Evolutionary conservation across 2,888 invertebrate species (phyloP).

Genomic region (Congeria kusceri): DNA sequence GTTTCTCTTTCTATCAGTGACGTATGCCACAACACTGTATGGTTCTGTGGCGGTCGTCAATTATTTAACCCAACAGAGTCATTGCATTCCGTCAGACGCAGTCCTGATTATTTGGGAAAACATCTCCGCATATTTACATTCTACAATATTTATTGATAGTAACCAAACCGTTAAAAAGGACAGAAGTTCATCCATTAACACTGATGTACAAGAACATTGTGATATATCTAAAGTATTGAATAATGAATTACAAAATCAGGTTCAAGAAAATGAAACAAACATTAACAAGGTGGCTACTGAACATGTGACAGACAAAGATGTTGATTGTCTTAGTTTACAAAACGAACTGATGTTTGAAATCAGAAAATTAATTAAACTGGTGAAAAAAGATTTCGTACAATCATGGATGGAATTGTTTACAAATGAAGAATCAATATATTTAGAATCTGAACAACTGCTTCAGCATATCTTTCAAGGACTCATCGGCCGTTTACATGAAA

Average conservation of each 20-base stretch:
- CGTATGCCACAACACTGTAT: slow-evolving; percentile 40
- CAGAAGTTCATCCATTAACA: no score
- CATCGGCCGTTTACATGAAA: slow-evolving; percentile 48
- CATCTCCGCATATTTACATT: neutral
- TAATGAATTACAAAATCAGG: neutral
- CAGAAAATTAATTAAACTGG: slow-evolving; percentile 34
- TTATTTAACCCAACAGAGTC: slow-evolving; percentile 15
- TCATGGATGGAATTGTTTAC: slow-evolving; percentile 75
- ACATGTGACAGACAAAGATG: neutral
- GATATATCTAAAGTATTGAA: neutral
- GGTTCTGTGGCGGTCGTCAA: slow-evolving; percentile 18
- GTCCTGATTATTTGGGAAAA: neutral
- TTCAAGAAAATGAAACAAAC: neutral
- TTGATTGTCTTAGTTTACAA: neutral
- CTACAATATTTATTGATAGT: slow-evolving; percentile 11
- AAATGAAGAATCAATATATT: slow-evolving; percentile 61
- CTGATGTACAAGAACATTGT: no score
- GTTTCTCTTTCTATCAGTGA: slow-evolving; percentile 23
- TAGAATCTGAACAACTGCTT: slow-evolving; percentile 67
- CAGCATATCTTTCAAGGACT: slow-evolving; percentile 55
- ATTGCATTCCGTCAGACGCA: slow-evolving; percentile 41
- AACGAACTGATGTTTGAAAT: slow-evolving; percentile 21
- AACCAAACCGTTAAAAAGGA: neutral
- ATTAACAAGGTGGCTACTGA: neutral
- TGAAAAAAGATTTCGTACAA: slow-evolving; percentile 74